phyloP scores from a whole-genome alignment of 30 jellyfish, hydroid and myxozoan species.

The Euphysa ruthae region DNA sequence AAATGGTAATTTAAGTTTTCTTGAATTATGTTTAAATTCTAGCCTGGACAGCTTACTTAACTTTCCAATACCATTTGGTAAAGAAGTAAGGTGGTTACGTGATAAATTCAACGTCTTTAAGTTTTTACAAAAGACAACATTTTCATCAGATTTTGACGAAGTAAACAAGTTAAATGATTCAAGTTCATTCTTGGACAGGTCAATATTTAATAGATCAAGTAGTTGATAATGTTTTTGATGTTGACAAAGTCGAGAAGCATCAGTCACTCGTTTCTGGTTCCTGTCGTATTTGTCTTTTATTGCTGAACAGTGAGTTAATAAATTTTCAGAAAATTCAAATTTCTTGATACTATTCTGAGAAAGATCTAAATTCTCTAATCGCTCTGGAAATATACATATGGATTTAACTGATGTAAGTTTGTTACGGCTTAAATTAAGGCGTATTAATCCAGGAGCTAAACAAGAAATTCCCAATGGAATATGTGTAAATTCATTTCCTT shows the following conservation, averaged over 20 bases:
- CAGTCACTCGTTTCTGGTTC: background rate
- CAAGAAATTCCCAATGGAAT: slow-evolving; percentile 67
- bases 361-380: slow-evolving; percentile 2
- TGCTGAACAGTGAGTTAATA: slow-evolving; percentile 8
- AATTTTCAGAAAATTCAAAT: slow-evolving; percentile 5
- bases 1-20: slow-evolving; percentile 50
- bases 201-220: slow-evolving; percentile 30
- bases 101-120: slow-evolving; percentile 44
- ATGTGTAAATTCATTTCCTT: slow-evolving; percentile 38
- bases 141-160: background rate
- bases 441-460: slow-evolving; percentile 71
- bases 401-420: slow-evolving; percentile 22
- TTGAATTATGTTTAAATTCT: slow-evolving; percentile 26
- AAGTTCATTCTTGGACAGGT: slow-evolving; percentile 34
- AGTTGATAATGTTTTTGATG: slow-evolving; percentile 65
- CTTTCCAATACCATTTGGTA: slow-evolving; percentile 66
- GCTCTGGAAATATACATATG: slow-evolving; percentile 20
- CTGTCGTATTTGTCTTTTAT: background rate
- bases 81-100: slow-evolving; percentile 31
- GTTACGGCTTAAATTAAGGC: slow-evolving; percentile 55
- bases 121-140: slow-evolving; percentile 35
- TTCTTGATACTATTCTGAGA: background rate
- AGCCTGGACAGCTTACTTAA: slow-evolving; percentile 35
- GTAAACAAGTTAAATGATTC: slow-evolving; percentile 11
- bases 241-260: slow-evolving; percentile 25